Evolutionary conservation across 2,888 invertebrate species (phyloP), one percentile per base, ranked within the genome.

Genomic region (Cerastis rubricosa): DNA sequence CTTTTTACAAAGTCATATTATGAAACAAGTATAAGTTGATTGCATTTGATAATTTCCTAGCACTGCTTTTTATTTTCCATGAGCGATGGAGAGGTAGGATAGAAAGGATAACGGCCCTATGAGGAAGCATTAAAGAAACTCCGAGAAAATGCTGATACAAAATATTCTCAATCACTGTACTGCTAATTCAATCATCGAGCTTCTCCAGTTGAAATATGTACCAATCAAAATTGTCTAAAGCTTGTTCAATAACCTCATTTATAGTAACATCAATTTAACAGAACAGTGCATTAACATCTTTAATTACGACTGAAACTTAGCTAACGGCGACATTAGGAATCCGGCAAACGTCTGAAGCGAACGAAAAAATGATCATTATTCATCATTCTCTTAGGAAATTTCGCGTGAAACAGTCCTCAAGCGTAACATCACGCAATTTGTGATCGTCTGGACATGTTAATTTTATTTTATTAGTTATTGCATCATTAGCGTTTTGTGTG

Each of bases 381-480:
- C 35, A 71, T 76, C 19, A 66, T 71, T 79, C 17, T 70, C 51
- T 57, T 59, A 79, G 17, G 19, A 81, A 77, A 65, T 69, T 82
- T 78, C 49, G 74, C 77, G 80, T 83, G 66, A 2, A 80, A 54
- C 12, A 43, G 74, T 45, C 70, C 29, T 78, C 69, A 80, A 54
- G 83, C 83, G 78, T 76, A 67, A 65, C 71, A 43, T n/a, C 87
- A 87, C 80, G 87, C 83, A 72, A 85, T 57, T 78, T 67, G 63
- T 85, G 73, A 81, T 85, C 72, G 82, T 35, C 72, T 68, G 43
- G 54, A 65, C 70, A 70, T 43, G 67, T 65, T 61, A 49, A 51
- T 70, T 29, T 14, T 29, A 74, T 65, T 83, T 74, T 64, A 64
- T 70, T 68, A 57, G 35, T 61, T 78, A 73, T 82, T 73, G 49